Base-by-base conservation (phyloP, 2,797 vertebrate genomes). In the Miichthys miiuy region DNA sequence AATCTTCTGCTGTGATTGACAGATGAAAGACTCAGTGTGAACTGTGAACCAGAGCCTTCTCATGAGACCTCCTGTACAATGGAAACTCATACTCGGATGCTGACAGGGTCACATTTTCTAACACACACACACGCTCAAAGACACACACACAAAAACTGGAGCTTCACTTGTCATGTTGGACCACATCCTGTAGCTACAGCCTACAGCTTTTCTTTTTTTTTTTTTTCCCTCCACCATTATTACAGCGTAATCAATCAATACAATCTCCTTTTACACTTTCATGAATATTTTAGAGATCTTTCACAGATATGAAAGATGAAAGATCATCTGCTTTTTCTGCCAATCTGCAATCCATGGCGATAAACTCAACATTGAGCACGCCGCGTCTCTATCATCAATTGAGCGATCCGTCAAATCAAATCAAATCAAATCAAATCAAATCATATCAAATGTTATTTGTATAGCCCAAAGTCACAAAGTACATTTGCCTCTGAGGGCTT, bases 1-100 rank as follows among this genome's bases (percentile, higher is more conserved):
- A 86, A 92, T 92, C 83, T 87, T 80, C 46, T 56, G 54, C 68
- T 56, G 61, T 88, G 91, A 95, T 68, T 92, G 93, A 90, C 91
- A 90, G 87, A 94, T 90, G 89, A 93, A 94, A 91, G 90, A 74
- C 64, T 83, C 55, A 21, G 71, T 16, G 69, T 83, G 83, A 87
- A 84, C 88, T 75, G 81, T 85, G 89, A 87, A 86, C 91, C 51
- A 51, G 63, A 84, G 80, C 65, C 60, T 72, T 80, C 89, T 87
- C 82, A 46, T 48, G 82, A 87, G 70, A 82, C 65, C 75, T 75
- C 56, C 42, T 70, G 70, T 34, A 81, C 68, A 75, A 86, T 71
- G 68, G 77, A 85, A 79, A 58, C 80, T 82, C 54, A 57, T 67
- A 60, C 72, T 72, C 25, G 0, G 34, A 51, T 47, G 25, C 77